phyloP scores from a whole-genome alignment of 2,888 invertebrate species.

The Cosmorhoe ocellata region DNA sequence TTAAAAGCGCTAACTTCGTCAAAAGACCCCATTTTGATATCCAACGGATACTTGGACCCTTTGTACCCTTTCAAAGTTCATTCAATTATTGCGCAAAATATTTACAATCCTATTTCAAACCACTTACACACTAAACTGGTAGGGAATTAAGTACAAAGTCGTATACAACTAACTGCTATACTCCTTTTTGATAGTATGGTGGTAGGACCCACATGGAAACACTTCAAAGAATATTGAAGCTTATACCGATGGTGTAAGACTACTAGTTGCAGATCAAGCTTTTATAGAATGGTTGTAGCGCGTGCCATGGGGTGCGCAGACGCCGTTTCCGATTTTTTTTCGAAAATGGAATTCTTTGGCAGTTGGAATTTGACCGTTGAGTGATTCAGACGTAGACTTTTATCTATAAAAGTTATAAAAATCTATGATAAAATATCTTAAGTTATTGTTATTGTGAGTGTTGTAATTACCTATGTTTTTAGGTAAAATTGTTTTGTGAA shows the following conservation, averaged over 20 bases:
- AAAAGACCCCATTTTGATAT: not conserved
- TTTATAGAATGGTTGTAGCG: constrained; percentile 47
- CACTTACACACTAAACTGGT: constrained; percentile 7
- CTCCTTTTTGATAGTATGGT: constrained; percentile 2
- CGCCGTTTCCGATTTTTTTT: constrained; percentile 70
- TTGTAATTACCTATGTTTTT: too few species aligned
- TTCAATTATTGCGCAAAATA: constrained; percentile 52
- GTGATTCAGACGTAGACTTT: constrained; percentile 39
- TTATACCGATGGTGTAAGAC: not conserved
- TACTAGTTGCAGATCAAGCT: not conserved
- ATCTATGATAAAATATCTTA: too few species aligned
- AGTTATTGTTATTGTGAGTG: too few species aligned
- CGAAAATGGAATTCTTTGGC: constrained; percentile 54
- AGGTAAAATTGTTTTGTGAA: too few species aligned
- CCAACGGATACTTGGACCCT: constrained; percentile 35
- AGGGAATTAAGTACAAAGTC: constrained; percentile 15
- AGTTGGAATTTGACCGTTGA: constrained; percentile 69
- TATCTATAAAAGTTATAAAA: not conserved
- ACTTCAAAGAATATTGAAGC: constrained; percentile 4
- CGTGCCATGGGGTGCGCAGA: constrained; percentile 77
- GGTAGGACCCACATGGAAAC: not conserved
- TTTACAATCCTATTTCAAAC: constrained; percentile 1
- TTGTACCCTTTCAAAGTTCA: constrained; percentile 43
- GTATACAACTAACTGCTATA: not conserved
- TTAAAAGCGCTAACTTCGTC: not conserved